Conservation (phyloP, 2,797 vertebrate genomes). For the Lophius americanus region DNA sequence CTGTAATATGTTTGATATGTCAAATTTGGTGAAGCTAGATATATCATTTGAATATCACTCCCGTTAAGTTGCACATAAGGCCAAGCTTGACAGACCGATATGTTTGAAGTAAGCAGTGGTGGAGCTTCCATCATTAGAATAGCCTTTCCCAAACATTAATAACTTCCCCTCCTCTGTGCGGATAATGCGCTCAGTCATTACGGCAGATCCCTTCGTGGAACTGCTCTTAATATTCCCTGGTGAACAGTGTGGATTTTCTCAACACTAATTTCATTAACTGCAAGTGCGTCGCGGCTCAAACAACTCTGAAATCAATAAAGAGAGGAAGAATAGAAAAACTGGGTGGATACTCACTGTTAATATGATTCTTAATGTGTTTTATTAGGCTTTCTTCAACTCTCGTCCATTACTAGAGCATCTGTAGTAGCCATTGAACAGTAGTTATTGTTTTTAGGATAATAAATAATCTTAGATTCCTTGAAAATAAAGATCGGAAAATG, state of each 20-base stretch:
- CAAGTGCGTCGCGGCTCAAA: slow-evolving; percentile 59
- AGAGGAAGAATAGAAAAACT: slow-evolving; percentile 34
- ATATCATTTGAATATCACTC: too few species aligned
- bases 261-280: slow-evolving; percentile 73
- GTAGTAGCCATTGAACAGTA: too few species aligned
- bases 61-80: slow-evolving; percentile 20
- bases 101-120: slow-evolving; percentile 11
- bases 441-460: slow-evolving; percentile 1
- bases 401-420: slow-evolving; percentile 16
- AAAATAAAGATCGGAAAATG: slow-evolving; percentile 36
- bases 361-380: slow-evolving; percentile 39
- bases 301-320: slow-evolving; percentile 53
- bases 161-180: slow-evolving; percentile 27
- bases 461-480: slow-evolving; percentile 21
- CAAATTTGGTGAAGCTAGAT: too few species aligned
- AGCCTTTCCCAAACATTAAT: slow-evolving; percentile 36
- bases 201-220: slow-evolving; percentile 58
- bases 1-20: too few species aligned
- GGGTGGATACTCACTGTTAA: slow-evolving; percentile 24
- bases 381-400: slow-evolving; percentile 44
- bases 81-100: slow-evolving; percentile 5
- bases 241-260: slow-evolving; percentile 59
- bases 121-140: slow-evolving; percentile 41
- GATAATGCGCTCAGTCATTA: slow-evolving; percentile 55
- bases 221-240: slow-evolving; percentile 66